Base-by-base conservation (phyloP, 2,113 vertebrate species). In the Scophthalmus maximus region DNA sequence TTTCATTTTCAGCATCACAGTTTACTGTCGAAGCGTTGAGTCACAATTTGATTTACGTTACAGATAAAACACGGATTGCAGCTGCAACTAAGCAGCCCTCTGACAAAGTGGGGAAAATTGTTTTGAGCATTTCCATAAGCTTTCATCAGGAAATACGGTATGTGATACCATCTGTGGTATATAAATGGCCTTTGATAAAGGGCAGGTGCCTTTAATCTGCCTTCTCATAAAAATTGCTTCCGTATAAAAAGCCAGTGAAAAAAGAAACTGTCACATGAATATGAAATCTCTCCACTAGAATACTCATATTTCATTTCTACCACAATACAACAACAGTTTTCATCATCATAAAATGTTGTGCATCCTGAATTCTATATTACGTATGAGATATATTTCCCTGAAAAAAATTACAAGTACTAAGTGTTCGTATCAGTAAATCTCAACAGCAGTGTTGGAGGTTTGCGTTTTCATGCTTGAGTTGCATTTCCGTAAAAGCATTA, bases 41-140 rank as follows among this genome's bases (percentile, higher is more conserved):
- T 71, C 56, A 52, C 75, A 27, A 5, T 75, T 69, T 84, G 78
- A 87, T 89, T 80, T 67, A 79, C 0, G 2, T 56, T 50, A 36
- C 46, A 74, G 75, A 80, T 83, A 66, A 83, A 86, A 82, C 32
- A 63, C 1, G 1, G 66, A 72, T 32, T 80, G 63, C 84, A 89
- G 81, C 89, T 87, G 86, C 73, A 61, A 69, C 68, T 77, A 89
- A 87, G 81, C 75, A 82, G 83, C 70, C 12, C 79, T 56, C 67
- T 51, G 73, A 76, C 71, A 66, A 80, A 82, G 27, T 8, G 30
- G 61, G 36, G 55, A 58, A 59, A 76, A 32, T 55, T 46, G 76
- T 80, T 84, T 42, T 71, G 64, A 78, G 78, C 69, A 72, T 76
- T 88, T 86, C 82, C 68, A 68, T 63, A 81, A 91, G 50, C 73